These are phyloP conservation scores for Megaptera novaeangliae DNA, from an alignment of 2,113 vertebrate species.

Conservation along the genomic window DNA sequence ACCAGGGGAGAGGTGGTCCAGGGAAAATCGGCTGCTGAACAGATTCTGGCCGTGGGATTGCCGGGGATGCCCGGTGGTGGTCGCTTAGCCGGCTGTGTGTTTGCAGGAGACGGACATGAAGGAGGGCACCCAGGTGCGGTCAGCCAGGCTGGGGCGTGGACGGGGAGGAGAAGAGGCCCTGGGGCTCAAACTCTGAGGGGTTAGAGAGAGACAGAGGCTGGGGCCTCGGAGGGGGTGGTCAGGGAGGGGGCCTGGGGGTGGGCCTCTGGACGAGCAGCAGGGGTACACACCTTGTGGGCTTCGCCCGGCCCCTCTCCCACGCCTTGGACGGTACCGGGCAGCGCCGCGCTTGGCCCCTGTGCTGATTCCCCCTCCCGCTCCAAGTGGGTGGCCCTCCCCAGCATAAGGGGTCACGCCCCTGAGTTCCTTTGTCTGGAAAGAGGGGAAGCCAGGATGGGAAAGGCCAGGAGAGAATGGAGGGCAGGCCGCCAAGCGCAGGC, in stretches of 20 bases:
- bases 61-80: fast-evolving
- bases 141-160: not conserved
- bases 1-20: not conserved
- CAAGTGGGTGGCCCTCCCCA: not conserved
- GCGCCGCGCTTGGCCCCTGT: not conserved
- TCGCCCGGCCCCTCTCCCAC: not conserved
- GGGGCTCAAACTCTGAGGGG: not conserved
- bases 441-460: not conserved
- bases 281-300: not conserved
- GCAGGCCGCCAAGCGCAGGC: not conserved
- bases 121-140: not conserved
- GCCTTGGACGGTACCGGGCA: fast-evolving
- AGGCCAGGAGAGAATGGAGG: not conserved
- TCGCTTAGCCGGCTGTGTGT: not conserved
- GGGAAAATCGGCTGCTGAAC: not conserved
- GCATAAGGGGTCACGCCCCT: not conserved
- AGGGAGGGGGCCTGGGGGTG: not conserved
- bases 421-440: slow-evolving; percentile 3
- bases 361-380: not conserved
- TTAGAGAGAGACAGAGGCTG: not conserved
- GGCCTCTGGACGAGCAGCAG: not conserved
- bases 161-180: not conserved
- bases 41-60: not conserved
- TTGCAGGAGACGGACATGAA: no score
- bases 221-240: not conserved